Conservation (phyloP, 2,113 vertebrate species). For the Plectropomus leopardus region DNA sequence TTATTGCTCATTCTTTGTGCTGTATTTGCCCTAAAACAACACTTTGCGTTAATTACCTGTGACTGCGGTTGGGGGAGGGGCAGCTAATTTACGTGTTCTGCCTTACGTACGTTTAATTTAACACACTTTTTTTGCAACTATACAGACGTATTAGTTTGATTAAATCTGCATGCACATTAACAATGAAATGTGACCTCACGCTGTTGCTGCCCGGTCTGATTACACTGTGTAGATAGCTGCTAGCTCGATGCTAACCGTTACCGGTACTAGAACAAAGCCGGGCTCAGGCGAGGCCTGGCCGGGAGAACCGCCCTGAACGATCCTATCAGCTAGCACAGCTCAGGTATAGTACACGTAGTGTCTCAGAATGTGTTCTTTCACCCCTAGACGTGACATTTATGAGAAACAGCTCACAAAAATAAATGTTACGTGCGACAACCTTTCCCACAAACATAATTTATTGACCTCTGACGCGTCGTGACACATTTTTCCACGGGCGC, state of each 20-base stretch:
- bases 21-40: background rate
- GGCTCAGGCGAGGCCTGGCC: conserved; percentile 47
- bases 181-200: background rate
- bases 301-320: conserved; percentile 22
- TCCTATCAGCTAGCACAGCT: rapidly evolving
- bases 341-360: rapidly evolving
- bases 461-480: conserved; percentile 8
- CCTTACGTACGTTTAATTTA: background rate
- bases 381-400: rapidly evolving
- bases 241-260: conserved; percentile 43
- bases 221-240: background rate
- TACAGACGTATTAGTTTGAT: rapidly evolving
- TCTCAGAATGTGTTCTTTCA: rapidly evolving
- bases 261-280: conserved; percentile 71
- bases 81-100: no score
- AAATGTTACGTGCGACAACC: background rate
- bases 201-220: background rate
- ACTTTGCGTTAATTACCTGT: background rate
- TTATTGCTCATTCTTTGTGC: no score
- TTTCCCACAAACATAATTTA: rapidly evolving
- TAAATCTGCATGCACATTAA: background rate
- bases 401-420: rapidly evolving
- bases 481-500: background rate
- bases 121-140: background rate
- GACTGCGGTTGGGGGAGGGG: background rate